These are phyloP conservation scores for Neosilurus hyrtlii DNA, from an alignment of 2,797 vertebrate genomes.

Conservation along the genomic window DNA sequence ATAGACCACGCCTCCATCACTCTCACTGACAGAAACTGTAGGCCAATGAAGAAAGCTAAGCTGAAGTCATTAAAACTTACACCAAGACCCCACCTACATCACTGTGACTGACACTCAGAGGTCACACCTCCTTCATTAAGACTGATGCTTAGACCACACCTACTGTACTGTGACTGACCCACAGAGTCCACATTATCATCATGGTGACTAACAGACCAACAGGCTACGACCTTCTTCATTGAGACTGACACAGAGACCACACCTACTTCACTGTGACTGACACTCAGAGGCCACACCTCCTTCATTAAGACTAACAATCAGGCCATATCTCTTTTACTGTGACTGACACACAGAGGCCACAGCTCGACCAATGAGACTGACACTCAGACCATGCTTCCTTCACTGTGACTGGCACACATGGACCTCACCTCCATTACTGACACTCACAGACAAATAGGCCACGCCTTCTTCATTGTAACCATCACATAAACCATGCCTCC, in stretches of 20 bases:
- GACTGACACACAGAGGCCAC: not conserved
- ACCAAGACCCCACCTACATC: not conserved
- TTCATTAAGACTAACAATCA: not conserved
- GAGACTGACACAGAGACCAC: not conserved
- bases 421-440: too few relatives aligned
- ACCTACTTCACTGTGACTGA: not conserved
- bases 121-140: not conserved
- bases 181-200: not conserved
- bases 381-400: not conserved
- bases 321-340: not conserved
- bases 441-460: too few relatives aligned
- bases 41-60: too few relatives aligned
- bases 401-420: not conserved
- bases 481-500: too few relatives aligned
- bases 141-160: not conserved
- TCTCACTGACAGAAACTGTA: not conserved
- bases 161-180: not conserved
- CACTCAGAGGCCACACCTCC: not conserved
- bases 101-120: not conserved
- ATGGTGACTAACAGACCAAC: not conserved
- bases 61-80: not conserved
- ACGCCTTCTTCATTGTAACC: too few relatives aligned
- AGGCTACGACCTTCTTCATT: not conserved
- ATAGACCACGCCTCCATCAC: too few relatives aligned
- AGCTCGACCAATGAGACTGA: not conserved